A percentile compares a stretch with the other conserved stretches of the same genome.
These are phyloP conservation scores for Octonoba sinensis DNA, from an alignment of 2,888 invertebrate species.

Conservation along the genomic window DNA sequence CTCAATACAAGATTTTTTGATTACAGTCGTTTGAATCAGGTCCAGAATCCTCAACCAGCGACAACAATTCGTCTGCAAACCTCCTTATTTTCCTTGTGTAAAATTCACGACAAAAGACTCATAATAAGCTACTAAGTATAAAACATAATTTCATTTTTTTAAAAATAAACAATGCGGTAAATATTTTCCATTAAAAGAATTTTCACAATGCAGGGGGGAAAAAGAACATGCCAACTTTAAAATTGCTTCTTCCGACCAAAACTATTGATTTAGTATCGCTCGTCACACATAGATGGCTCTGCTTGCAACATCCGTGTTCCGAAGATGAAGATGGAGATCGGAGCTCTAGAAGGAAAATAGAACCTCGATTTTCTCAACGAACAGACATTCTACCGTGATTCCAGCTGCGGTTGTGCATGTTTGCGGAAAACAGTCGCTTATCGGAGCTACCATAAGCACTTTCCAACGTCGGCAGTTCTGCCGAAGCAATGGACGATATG, in stretches of 20 bases:
- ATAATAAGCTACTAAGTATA: too few species aligned
- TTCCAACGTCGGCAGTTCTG: neutral
- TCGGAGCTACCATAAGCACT: neutral
- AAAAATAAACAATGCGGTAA: too few species aligned
- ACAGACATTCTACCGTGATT: constrained; percentile 1
- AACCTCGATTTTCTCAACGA: constrained; percentile 8
- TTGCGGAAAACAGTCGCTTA: constrained; percentile 4
- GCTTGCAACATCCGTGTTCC: constrained; percentile 20
- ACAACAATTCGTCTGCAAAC: too few species aligned
- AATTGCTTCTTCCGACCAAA: neutral
- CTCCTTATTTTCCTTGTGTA: too few species aligned
- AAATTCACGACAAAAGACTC: too few species aligned
- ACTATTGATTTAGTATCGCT: neutral
- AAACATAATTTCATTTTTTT: too few species aligned
- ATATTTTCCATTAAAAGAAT: too few species aligned
- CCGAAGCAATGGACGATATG: neutral
- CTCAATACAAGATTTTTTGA: too few species aligned
- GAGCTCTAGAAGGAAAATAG: constrained; percentile 11
- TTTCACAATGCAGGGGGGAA: too few species aligned
- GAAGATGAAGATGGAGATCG: constrained; percentile 15
- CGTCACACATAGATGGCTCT: constrained; percentile 27
- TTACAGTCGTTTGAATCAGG: too few species aligned
- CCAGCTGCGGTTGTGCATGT: neutral
- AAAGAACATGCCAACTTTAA: too few species aligned
- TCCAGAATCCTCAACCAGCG: too few species aligned